Base-by-base conservation (phyloP, 92 coral and sea anemone species). In the Umimayanthus chanpuru region DNA sequence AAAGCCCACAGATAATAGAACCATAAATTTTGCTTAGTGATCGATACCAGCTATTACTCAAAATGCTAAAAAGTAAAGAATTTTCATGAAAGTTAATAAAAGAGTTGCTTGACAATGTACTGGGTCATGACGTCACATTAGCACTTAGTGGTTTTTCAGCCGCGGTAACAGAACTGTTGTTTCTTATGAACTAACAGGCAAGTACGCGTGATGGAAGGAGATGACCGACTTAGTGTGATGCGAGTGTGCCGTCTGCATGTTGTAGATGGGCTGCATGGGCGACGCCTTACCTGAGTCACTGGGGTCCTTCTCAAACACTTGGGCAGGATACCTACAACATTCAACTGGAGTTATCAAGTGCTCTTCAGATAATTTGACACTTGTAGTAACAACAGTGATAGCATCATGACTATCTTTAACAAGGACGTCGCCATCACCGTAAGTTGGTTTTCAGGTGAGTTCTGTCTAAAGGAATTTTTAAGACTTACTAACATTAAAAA, bases 271-370 rank as follows among this genome's bases (percentile, higher is more conserved):
- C 70, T 70, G 86, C 73, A 32, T 15, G 28, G 75, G 73, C 83
- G 84, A 71, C 77, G 9, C 82, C 99, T 95, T 93, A 96, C 99
- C 99, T 95, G 98, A 91, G 65, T 95, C 98, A 38, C 94, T 90
- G 5, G 92, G 91, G 68, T 96, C 99, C 93, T 92, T 94, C 91
- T 96, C 98, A 91, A 96, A 96, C 82, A 96, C 99, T 58, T 93
- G 82, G 43, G 99, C 99, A 47, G 99, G 99, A 85, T 96, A 96
- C 92, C 99, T 96, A 89, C 49, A 89, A 87, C 26, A n/a, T 36
- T 73, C 44, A 86, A 89, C n/a, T 73, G 75, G 76, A 58, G 76
- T 47, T 53, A 44, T 77, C 55, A 39, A 40, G 55, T 4, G 50
- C 25, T 30, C 38, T n/a, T 44, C 38, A 77, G 41, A 39, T 6